Percentiles rank a stretch among this genome's conserved stretches.
Evolutionary conservation across 1,140 invertebrate species (phyloP).

Genomic region (Drosophila lowei): DNA sequence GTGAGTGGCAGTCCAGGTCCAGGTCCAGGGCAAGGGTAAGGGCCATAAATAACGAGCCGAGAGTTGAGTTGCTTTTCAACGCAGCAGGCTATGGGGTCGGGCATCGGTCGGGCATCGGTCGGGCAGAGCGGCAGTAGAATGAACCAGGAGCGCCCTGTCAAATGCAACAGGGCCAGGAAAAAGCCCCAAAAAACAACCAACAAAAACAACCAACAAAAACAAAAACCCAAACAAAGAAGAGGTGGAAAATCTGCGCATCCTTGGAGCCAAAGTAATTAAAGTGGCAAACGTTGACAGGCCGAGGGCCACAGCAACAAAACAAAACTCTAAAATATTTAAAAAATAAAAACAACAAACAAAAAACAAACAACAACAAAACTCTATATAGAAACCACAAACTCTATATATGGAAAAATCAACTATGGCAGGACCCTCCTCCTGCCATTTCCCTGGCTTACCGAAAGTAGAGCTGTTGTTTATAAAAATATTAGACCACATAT

Average conservation of each 20-base stretch:
- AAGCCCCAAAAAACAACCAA: conserved; percentile 9
- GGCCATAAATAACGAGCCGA: conserved; percentile 72
- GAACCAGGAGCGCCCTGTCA: conserved; percentile 42
- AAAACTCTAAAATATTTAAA: conserved; percentile 21
- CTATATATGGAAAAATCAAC: conserved; percentile 22
- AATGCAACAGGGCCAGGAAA: conserved; percentile 65
- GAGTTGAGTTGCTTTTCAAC: conserved; percentile 68
- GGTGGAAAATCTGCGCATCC: conserved; percentile 60
- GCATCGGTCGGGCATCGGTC: not conserved
- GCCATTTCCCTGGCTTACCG: conserved; percentile 43
- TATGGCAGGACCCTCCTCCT: not conserved
- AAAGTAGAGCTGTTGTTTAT: conserved; percentile 74
- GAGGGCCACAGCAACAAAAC: conserved; percentile 16
- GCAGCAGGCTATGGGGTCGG: conserved; percentile 20
- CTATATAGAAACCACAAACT: conserved; percentile 42
- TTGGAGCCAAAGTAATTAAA: conserved; percentile 73
- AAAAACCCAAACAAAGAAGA: conserved; percentile 5
- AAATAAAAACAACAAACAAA: not conserved
- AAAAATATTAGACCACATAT: conserved; percentile 69
- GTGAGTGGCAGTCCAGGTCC: not conserved
- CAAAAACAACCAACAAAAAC: not conserved
- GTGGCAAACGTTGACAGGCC: conserved; percentile 61
- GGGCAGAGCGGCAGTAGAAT: not conserved
- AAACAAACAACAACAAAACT: not conserved
- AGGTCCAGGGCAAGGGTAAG: too few species aligned